Evolutionary conservation across 2,113 vertebrate genomes (phyloP).

Genomic region (Barbus barbus): DNA sequence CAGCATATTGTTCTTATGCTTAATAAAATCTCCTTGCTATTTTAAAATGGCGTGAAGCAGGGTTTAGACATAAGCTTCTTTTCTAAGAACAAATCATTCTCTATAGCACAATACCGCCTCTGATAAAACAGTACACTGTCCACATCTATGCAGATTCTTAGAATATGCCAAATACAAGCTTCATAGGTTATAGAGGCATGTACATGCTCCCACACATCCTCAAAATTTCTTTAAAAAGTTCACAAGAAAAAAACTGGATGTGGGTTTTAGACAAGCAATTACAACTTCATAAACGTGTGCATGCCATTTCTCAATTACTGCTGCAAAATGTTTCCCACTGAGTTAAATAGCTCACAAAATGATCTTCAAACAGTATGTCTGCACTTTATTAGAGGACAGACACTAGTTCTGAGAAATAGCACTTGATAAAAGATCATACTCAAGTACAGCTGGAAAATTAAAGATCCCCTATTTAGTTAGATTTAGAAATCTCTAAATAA

Average conservation of each 20-base stretch:
- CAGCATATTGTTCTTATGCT: conserved; percentile 22
- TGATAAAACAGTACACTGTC: background rate
- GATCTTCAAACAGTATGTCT: conserved; percentile 19
- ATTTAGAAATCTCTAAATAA: background rate
- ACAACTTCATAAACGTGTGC: background rate
- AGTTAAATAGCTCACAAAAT: conserved; percentile 19
- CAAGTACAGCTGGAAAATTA: background rate
- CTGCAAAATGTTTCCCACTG: background rate
- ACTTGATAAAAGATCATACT: background rate
- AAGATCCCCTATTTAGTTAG: background rate
- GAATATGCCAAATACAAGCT: conserved; percentile 7
- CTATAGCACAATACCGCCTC: background rate
- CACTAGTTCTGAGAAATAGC: background rate
- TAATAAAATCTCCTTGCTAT: conserved; percentile 19
- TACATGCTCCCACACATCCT: background rate
- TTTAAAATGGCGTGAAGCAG: conserved; percentile 1
- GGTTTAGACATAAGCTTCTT: conserved; percentile 41
- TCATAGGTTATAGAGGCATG: background rate
- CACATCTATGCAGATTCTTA: background rate
- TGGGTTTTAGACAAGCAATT: background rate
- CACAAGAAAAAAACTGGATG: background rate
- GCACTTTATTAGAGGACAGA: conserved; percentile 2
- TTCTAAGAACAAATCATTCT: conserved; percentile 35
- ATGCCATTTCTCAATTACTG: background rate
- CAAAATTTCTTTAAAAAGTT: background rate